Percentiles rank a stretch among this genome's conserved stretches.
These are phyloP conservation scores for Brachymystax lenok DNA, from an alignment of 2,797 vertebrate genomes.

Conservation along the genomic window DNA sequence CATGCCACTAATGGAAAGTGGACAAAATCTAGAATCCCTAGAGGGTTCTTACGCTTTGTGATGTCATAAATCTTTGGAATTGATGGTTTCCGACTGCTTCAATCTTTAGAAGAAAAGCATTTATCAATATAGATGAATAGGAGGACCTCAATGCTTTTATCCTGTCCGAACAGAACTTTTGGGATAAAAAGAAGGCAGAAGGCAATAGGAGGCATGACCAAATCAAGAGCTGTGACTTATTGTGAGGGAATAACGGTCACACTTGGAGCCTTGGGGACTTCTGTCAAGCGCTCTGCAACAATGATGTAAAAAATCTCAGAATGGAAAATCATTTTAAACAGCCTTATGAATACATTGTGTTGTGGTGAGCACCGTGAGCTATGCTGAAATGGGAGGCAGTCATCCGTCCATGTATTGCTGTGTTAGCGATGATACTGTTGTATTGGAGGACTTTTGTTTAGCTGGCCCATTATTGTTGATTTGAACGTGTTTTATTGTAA, in stretches of 20 bases:
- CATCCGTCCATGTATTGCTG: background rate
- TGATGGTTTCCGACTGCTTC: background rate
- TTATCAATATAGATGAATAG: background rate
- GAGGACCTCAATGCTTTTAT: background rate
- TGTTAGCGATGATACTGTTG: background rate
- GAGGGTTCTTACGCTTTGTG: background rate
- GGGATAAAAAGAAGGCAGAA: background rate
- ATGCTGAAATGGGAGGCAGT: too few relatives aligned
- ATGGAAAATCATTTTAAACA: background rate
- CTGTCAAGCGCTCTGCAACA: background rate
- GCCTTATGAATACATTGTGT: too few relatives aligned
- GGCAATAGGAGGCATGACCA: too few relatives aligned
- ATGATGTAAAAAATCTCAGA: background rate
- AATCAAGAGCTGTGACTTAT: too few relatives aligned
- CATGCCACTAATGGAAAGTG: background rate
- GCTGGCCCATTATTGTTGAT: background rate
- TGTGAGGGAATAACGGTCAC: too few relatives aligned
- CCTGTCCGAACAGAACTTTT: background rate
- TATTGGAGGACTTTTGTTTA: background rate
- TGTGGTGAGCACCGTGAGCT: too few relatives aligned
- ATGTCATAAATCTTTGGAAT: slow-evolving; percentile 1
- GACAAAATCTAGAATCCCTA: background rate
- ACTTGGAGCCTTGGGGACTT: too few relatives aligned
- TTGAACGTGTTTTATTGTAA: background rate
- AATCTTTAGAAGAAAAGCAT: too few relatives aligned